These are phyloP conservation scores for Lordiphosa andalusiaca DNA, from an alignment of 2,888 invertebrate species.

Conservation along the genomic window DNA sequence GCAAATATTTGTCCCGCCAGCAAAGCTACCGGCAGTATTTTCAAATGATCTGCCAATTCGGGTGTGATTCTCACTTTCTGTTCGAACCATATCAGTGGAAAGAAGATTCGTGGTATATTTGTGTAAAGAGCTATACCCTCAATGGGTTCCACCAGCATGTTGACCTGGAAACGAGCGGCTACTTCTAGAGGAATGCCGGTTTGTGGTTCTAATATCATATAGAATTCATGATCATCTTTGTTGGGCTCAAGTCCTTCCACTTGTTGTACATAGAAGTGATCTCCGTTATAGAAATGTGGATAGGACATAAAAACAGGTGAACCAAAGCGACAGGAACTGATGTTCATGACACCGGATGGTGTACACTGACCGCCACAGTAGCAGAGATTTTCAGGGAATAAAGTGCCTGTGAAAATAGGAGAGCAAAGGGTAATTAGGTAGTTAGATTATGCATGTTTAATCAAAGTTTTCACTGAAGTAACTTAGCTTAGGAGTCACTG, in stretches of 20 bases:
- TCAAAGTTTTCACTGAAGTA: too few relatives aligned
- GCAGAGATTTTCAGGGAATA: slow-evolving; percentile 84
- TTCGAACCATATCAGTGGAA: slow-evolving; percentile 91
- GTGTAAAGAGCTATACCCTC: slow-evolving; percentile 84
- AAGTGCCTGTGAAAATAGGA: slow-evolving; percentile 81
- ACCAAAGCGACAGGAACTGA: slow-evolving; percentile 89
- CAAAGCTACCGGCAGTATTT: slow-evolving; percentile 81
- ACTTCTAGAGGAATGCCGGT: slow-evolving; percentile 89
- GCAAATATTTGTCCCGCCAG: slow-evolving; percentile 81
- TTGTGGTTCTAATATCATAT: slow-evolving; percentile 87
- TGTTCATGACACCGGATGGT: slow-evolving; percentile 88
- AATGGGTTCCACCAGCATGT: slow-evolving; percentile 86
- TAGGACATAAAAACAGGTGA: slow-evolving; percentile 91
- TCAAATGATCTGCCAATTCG: slow-evolving; percentile 82
- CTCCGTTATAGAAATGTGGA: slow-evolving; percentile 91
- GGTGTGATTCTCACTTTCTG: slow-evolving; percentile 84
- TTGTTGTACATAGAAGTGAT: slow-evolving; percentile 84
- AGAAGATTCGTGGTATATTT: slow-evolving; percentile 85
- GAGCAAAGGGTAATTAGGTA: background rate
- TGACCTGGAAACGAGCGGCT: slow-evolving; percentile 89
- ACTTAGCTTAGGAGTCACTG: too few relatives aligned
- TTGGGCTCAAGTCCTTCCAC: slow-evolving; percentile 87
- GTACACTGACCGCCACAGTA: slow-evolving; percentile 88
- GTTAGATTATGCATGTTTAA: too few relatives aligned
- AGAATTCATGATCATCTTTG: slow-evolving; percentile 86